phyloP scores from a whole-genome alignment of 1,140 invertebrate genomes.

The Pantala flavescens region DNA sequence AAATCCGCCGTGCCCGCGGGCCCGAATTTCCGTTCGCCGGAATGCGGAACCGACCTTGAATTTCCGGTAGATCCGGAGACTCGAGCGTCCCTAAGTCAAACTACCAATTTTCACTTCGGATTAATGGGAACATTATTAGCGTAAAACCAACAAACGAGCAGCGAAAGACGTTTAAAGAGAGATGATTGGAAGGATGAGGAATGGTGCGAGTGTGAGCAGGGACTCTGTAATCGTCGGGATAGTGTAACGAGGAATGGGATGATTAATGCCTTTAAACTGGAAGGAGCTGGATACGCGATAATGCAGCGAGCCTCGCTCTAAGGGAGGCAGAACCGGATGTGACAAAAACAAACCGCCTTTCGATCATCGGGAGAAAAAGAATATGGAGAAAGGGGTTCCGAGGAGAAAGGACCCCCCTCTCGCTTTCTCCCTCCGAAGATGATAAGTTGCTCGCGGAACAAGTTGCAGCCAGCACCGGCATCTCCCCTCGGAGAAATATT shows the following conservation, averaged over 20 bases:
- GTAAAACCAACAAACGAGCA: too few relatives aligned
- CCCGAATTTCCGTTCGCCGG: too few relatives aligned
- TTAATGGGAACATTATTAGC: too few relatives aligned
- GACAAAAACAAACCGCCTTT: constrained; percentile 1
- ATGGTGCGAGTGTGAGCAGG: too few relatives aligned
- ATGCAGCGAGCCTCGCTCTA: neutral
- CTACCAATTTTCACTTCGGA: too few relatives aligned
- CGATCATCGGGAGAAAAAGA: neutral
- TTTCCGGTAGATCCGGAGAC: too few relatives aligned
- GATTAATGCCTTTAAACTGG: neutral
- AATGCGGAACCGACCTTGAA: too few relatives aligned
- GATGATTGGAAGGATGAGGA: too few relatives aligned
- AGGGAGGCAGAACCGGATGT: neutral
- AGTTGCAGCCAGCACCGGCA: neutral
- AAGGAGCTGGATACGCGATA: neutral
- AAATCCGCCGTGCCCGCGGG: too few relatives aligned
- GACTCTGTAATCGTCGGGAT: too few relatives aligned
- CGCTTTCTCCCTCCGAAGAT: neutral
- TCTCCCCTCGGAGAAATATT: neutral
- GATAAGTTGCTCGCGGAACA: neutral
- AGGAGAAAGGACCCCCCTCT: neutral
- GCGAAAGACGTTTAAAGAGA: too few relatives aligned
- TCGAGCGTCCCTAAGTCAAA: too few relatives aligned
- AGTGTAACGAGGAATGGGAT: neutral
- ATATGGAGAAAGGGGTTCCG: neutral